A percentile compares a stretch with the other conserved stretches of the same genome.
These are phyloP conservation scores for Drosophila albomicans DNA, from an alignment of 1,140 invertebrate genomes.

Conservation along the genomic window DNA sequence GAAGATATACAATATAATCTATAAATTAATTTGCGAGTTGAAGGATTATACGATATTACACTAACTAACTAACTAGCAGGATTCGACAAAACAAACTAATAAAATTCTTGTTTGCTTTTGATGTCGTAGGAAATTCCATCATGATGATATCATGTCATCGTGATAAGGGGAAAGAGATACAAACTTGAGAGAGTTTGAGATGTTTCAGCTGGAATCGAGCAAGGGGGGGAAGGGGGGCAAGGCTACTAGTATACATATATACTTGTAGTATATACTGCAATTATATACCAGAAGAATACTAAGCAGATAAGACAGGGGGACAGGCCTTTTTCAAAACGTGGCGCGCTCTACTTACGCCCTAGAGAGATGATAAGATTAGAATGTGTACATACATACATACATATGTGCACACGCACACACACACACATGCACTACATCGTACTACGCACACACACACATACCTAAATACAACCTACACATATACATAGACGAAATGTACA, in stretches of 20 bases:
- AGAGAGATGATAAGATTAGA: slow-evolving; percentile 44
- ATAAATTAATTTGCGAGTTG: too few relatives aligned
- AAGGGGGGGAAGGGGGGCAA: too few relatives aligned
- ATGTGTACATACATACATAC: slow-evolving; percentile 5
- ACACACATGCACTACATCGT: not conserved
- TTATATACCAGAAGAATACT: not conserved
- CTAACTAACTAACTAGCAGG: too few relatives aligned
- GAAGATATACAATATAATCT: too few relatives aligned
- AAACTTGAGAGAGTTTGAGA: not conserved
- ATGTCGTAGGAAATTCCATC: not conserved
- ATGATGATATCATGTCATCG: slow-evolving; percentile 2
- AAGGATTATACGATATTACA: too few relatives aligned
- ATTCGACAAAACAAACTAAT: too few relatives aligned
- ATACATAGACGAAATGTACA: not conserved
- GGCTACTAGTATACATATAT: not conserved
- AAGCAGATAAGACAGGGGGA: slow-evolving; percentile 5
- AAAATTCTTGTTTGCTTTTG: not conserved
- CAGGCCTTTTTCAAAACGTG: slow-evolving; percentile 28
- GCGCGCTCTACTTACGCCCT: slow-evolving; percentile 27
- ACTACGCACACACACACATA: slow-evolving; percentile 8
- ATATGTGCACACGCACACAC: not conserved
- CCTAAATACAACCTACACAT: slow-evolving; percentile 8
- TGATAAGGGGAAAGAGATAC: not conserved
- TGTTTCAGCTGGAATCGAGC: not conserved
- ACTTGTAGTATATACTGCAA: not conserved